phyloP scores from a whole-genome alignment of 1,140 invertebrate genomes.

The Caligus rogercresseyi region DNA sequence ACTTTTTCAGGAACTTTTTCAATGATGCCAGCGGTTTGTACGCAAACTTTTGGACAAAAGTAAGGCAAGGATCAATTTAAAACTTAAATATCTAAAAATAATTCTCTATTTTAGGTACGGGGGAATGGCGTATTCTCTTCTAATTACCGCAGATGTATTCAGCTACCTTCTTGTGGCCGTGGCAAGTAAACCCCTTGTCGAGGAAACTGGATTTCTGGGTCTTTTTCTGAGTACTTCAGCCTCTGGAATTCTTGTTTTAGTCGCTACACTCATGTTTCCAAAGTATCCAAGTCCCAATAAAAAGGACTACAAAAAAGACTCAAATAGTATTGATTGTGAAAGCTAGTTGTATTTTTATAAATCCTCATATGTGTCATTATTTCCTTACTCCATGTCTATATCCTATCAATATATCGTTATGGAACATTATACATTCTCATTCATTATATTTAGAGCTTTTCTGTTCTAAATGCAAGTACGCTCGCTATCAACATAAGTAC shows the following conservation, averaged over 20 bases:
- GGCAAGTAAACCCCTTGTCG: background rate
- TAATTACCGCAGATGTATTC: background rate
- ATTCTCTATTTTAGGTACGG: background rate
- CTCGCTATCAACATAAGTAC: too few relatives aligned
- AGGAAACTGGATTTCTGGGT: background rate
- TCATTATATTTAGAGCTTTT: too few relatives aligned
- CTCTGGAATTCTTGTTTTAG: background rate
- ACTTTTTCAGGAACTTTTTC: constrained; percentile 5
- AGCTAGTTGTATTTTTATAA: too few relatives aligned
- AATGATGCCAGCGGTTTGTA: background rate
- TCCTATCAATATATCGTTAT: too few relatives aligned
- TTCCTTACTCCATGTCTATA: too few relatives aligned
- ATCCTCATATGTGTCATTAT: too few relatives aligned
- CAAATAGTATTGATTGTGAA: too few relatives aligned
- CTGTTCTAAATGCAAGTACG: too few relatives aligned
- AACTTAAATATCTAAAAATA: background rate
- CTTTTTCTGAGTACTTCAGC: background rate
- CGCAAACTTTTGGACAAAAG: constrained; percentile 1
- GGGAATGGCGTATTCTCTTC: background rate
- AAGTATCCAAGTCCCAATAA: background rate
- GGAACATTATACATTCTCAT: too few relatives aligned
- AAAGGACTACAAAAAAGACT: too few relatives aligned
- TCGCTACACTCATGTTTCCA: background rate
- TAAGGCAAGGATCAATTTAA: background rate
- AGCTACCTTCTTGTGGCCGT: background rate